Percentiles rank a stretch among this genome's conserved stretches.
These are phyloP conservation scores for Cinclus cinclus DNA, from an alignment of 2,113 vertebrate genomes.

Conservation along the genomic window DNA sequence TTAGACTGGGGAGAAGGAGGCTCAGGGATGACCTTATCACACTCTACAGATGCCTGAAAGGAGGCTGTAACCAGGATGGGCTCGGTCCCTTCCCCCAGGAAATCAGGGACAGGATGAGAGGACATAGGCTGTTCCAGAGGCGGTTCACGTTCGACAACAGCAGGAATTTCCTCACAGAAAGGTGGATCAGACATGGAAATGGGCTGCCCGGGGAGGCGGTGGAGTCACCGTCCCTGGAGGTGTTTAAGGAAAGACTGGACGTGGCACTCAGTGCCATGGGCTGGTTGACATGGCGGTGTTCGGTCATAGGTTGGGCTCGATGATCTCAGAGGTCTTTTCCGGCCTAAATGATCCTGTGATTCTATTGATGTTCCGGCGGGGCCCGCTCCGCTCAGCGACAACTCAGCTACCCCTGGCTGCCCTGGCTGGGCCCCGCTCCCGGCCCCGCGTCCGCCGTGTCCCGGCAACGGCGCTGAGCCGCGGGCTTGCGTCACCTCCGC, in stretches of 20 bases:
- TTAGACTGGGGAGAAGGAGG: not conserved
- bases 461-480: not conserved
- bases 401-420: not conserved
- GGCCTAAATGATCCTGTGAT: rapidly evolving
- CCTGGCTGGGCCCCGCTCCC: not conserved
- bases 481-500: not conserved
- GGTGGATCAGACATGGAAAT: not conserved
- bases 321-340: not conserved
- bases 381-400: not conserved
- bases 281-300: rapidly evolving
- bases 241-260: not conserved
- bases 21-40: not conserved
- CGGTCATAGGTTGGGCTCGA: not conserved
- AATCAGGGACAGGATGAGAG: not conserved
- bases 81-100: not conserved
- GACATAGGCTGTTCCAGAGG: too few species aligned
- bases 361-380: rapidly evolving
- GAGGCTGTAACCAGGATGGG: not conserved
- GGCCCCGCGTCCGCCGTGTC: not conserved
- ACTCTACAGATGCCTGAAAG: too few species aligned
- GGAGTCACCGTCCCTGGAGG: not conserved
- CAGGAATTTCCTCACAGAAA: not conserved
- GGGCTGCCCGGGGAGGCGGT: not conserved
- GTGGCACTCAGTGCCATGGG: not conserved
- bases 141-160: rapidly evolving